Evolutionary conservation across 2,113 vertebrate genomes (phyloP), one percentile per base, ranked within the genome.

Genomic region (Lonchura striata): DNA sequence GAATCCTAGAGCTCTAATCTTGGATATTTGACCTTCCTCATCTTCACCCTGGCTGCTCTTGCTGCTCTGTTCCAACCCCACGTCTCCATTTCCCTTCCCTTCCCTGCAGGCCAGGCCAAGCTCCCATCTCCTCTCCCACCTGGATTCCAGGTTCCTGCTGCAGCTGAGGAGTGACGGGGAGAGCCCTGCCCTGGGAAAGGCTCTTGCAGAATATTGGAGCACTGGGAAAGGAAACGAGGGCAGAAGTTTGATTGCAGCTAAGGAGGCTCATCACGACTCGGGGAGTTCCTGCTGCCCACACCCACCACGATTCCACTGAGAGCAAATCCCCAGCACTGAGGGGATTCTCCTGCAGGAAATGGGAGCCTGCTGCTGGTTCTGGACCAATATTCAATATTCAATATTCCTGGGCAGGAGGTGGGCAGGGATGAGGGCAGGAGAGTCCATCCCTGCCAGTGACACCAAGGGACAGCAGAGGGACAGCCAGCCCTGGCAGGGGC

Each of bases 301-400:
- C 56, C 21, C 3, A 0, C 44, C 27, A 0, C 3, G 44, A 7
- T 0, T 41, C 11, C 41, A 41, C 41, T 4, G 39, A 20, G 20
- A 82, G 15, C 42, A 71, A 28, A 84, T 4, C 7, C n/a, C 52
- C 28, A 5, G 1, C 1, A 4, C 0, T 41, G 47, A 5, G 75
- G 23, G 3, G n/a, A n/a, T n/a, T n/a, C n/a, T n/a, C 13, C 1
- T 9, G 35, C 46, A 17, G 49, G 66, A 37, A 50, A 68, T 1
- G 20, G 18, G 86, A 64, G 27, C 13, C 5, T 35, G 33, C 65
- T 84, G 42, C 61, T 83, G 42, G 13, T 2, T 4, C 13, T 3
- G 39, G 92, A 81, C 82, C 81, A 50, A 22, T n/a, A n/a, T 59
- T 50, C 27, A 39, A 39, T 39, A 39, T 39, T 39, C 39, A 39